These are phyloP conservation scores for Alouatta palliata DNA, from an alignment of 2,113 vertebrate species.

Conservation along the genomic window DNA sequence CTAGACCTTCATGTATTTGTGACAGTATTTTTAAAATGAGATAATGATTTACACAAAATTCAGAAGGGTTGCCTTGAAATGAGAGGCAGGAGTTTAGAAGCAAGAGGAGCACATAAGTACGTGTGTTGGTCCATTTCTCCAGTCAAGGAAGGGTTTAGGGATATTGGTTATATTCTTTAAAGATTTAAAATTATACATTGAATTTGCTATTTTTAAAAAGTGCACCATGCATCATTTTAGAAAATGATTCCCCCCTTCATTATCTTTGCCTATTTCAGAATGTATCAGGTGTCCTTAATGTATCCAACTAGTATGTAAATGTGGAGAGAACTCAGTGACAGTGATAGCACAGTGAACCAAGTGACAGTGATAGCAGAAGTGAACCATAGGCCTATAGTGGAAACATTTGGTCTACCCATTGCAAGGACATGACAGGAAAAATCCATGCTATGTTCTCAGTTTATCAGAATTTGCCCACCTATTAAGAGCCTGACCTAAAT, in stretches of 20 bases:
- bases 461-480: conserved; percentile 23
- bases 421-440: neutral
- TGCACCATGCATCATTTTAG: neutral
- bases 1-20: conserved; percentile 14
- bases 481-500: neutral
- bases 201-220: neutral
- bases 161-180: neutral
- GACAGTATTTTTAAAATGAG: conserved; percentile 29
- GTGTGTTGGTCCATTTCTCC: neutral
- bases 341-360: no score
- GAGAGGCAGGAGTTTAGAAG: neutral
- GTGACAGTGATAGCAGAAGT: neutral
- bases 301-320: neutral
- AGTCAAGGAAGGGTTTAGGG: neutral
- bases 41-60: neutral
- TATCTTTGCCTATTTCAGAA: neutral
- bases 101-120: neutral
- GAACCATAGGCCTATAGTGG: no score
- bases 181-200: neutral
- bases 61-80: neutral
- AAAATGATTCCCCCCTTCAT: neutral
- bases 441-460: neutral
- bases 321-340: neutral
- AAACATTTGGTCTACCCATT: neutral
- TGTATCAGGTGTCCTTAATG: neutral